Base-by-base conservation (phyloP, 2,113 vertebrate genomes). In the Hippopotamus amphibius region DNA sequence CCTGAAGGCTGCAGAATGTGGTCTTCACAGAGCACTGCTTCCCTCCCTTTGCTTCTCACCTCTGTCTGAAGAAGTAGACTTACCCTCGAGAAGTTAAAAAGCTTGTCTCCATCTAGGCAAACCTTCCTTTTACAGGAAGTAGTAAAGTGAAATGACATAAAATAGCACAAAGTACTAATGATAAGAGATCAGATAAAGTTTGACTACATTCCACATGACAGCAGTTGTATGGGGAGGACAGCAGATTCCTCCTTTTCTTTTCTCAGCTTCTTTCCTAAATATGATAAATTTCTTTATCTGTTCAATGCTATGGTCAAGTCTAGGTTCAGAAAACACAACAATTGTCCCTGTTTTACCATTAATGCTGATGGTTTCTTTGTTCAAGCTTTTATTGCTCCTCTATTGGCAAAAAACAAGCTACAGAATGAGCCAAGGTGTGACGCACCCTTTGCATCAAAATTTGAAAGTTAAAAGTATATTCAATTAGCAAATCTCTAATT, bases 401-500 rank as follows among this genome's bases (percentile, higher is more conserved):
- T 89, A 48, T 28, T 43, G 65, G 9, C 43, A 84, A 88, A 57
- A 91, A 59, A 30, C 57, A 80, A 83, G 61, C 87, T 37, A 30
- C 9, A 46, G 30, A 63, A 72, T 24, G 4, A 57, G 55, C 53
- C 48, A 90, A 68, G 28, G 37, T 41, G 19, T 81, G 53, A 83
- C 19, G 24, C 1, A 46, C 37, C 16, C 37, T 59, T 74, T 88
- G 48, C 37, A 48, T 7, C 48, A 80, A 37, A 46, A 95, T 72
- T 59, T 79, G 59, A 87, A 93, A 88, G 76, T 79, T 59, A 71
- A 82, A 82, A 69, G 41, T 90, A 74, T 68, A 88, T 66, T 86
- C 65, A 81, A 22, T n/a, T 19, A 72, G 50, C n/a, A 33, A 63
- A 55, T 77, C 37, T 93, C 59, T 77, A 87, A 68, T 87, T 93